A percentile compares a stretch with the other conserved stretches of the same genome.
Conservation (phyloP, 2,113 vertebrate species). For the Lethenteron camtschaticum region DNA sequence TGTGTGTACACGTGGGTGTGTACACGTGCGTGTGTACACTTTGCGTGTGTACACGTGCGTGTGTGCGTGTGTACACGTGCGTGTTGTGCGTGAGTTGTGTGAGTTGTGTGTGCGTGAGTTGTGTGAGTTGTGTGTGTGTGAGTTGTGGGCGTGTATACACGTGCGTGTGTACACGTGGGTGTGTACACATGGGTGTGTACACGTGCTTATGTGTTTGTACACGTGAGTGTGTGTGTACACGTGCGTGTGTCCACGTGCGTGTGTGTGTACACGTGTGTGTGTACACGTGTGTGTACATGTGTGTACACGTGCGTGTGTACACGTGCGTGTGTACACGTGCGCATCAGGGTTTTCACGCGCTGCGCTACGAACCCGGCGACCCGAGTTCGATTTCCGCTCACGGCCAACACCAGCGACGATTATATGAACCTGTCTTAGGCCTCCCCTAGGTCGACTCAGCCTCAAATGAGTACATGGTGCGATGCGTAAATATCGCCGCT, state of each 20-base stretch:
- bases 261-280: background rate
- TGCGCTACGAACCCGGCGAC: no score
- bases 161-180: background rate
- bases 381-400: no score
- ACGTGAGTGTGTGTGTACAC: background rate
- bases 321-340: background rate
- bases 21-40: background rate
- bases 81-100: background rate
- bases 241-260: background rate
- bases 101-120: background rate
- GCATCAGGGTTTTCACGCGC: background rate
- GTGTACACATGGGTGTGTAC: background rate
- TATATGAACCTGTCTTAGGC: no score
- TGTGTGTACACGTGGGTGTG: background rate
- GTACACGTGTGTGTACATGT: background rate
- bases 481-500: no score
- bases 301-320: background rate
- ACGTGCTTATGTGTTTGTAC: background rate
- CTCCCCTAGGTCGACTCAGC: no score
- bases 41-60: background rate
- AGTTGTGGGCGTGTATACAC: background rate
- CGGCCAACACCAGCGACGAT: no score
- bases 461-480: no score
- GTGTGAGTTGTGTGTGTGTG: background rate
- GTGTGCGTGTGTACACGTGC: background rate